Conservation (phyloP, 1,140 invertebrate genomes). For the Megathymus violae region DNA sequence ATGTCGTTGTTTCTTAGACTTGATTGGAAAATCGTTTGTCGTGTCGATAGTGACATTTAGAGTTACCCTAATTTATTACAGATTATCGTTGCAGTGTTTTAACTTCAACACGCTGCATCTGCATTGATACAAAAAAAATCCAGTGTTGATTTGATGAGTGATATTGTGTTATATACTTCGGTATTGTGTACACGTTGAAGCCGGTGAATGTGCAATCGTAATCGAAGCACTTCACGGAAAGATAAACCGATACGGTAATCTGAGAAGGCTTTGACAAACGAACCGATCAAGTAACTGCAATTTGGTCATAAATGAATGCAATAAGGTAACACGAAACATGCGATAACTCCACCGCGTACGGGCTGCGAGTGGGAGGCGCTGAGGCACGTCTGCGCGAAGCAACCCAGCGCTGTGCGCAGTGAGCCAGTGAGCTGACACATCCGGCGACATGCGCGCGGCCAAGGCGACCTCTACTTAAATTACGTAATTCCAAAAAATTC, state of each 20-base stretch:
- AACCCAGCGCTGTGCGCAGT: conserved; percentile 72
- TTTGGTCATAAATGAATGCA: conserved; percentile 65
- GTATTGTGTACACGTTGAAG: not conserved
- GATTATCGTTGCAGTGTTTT: not conserved
- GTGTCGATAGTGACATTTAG: not conserved
- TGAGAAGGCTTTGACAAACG: conserved; percentile 50
- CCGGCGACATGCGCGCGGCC: conserved; percentile 78
- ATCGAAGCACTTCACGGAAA: conserved; percentile 22
- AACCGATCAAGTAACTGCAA: conserved; percentile 39
- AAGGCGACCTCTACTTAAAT: conserved; percentile 78
- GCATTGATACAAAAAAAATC: conserved; percentile 1
- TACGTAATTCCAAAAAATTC: conserved; percentile 80
- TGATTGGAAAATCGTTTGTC: too few relatives aligned
- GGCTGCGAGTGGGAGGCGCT: conserved; percentile 65
- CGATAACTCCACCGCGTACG: conserved; percentile 64
- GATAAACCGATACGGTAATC: conserved; percentile 53
- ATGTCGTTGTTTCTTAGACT: too few relatives aligned
- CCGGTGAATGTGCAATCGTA: conserved; percentile 14
- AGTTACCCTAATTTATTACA: not conserved
- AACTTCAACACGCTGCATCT: not conserved
- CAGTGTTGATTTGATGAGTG: conserved; percentile 3
- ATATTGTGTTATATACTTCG: conserved; percentile 2
- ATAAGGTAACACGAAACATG: conserved; percentile 76
- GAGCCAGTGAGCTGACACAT: conserved; percentile 77
- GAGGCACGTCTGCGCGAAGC: conserved; percentile 64